A percentile compares a stretch with the other conserved stretches of the same genome.
These are phyloP conservation scores for Rousettus madagascariensis DNA, from an alignment of 2,797 vertebrate species.

Conservation along the genomic window DNA sequence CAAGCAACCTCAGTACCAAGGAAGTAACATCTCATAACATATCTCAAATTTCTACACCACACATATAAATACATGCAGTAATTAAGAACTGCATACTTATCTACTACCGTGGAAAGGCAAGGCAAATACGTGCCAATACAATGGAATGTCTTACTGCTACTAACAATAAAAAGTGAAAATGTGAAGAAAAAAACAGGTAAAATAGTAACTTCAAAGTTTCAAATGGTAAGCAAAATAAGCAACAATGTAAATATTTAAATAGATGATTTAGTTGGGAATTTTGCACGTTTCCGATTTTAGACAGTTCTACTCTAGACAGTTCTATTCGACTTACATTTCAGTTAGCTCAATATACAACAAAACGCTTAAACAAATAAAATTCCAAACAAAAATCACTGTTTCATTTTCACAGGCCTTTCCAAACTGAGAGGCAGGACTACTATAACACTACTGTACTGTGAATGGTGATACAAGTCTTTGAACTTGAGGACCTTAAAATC, in stretches of 20 bases:
- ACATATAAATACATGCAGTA: not conserved
- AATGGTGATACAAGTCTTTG: not conserved
- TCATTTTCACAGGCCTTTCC: slow-evolving; percentile 18
- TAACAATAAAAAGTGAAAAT: slow-evolving; percentile 29
- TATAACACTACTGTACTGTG: not conserved
- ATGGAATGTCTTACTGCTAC: not conserved
- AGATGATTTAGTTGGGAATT: not conserved
- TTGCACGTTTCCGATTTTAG: not conserved
- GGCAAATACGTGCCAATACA: not conserved
- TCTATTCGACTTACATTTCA: not conserved
- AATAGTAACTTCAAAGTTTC: not conserved
- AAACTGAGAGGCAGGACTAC: slow-evolving; percentile 7
- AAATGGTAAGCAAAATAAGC: not conserved
- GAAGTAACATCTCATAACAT: not conserved
- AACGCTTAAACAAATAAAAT: slow-evolving; percentile 41
- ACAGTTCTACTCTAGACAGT: not conserved
- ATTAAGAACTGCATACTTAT: slow-evolving; percentile 21
- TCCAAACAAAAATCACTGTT: not conserved
- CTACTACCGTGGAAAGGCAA: not conserved
- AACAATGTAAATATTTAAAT: not conserved
- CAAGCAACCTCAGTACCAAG: slow-evolving; percentile 3
- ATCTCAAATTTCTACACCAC: not conserved
- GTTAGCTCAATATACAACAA: not conserved
- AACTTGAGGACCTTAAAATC: slow-evolving; percentile 3
- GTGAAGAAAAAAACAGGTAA: not conserved